Base-by-base conservation (phyloP, 1,140 invertebrate species). In the Ylistrum balloti region DNA sequence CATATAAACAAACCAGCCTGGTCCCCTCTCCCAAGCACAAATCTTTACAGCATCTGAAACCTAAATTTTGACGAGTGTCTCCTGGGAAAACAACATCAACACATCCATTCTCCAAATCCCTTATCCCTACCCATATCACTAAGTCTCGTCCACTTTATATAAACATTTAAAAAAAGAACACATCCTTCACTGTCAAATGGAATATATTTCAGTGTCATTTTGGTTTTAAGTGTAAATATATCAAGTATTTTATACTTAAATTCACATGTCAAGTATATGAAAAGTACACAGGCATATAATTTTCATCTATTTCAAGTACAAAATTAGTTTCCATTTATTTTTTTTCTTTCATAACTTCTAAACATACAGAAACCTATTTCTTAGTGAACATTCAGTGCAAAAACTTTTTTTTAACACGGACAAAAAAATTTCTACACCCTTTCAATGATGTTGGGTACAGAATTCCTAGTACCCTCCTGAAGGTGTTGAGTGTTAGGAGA, bases 191-290 rank as follows among this genome's bases (percentile, higher is more conserved):
- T 74, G 56, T 28, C 56, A 74, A 74, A 74, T 17, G 9, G 17
- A 74, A 74, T 74, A 74, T 74, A 74, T 74, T 74, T 74, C 56
- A 74, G 22, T 74, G 56, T n/a, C 56, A 74, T 74, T 56, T 56
- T 56, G 13, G 20, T 56, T n/a, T n/a, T 11, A n/a, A 1, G 17
- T 28, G 5, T 74, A 74, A 74, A 74, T 74, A 74, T 74, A 28
- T 74, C n/a, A 74, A 1, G 17, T n/a, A 74, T 74, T 1, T 74
- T n/a, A 1, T n/a, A 28, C 22, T 74, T 74, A 5, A n/a, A 28
- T 74, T 1, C n/a, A 28, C n/a, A 74, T 74, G 17, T 1, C 17
- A 45, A 45, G n/a, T 28, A 74, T 28, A 74, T 7, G 0, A n/a
- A 28, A 74, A 17, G 56, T 74, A 74, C 3, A 38, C 35, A 38